Base-by-base conservation (phyloP, 2,888 invertebrate genomes). In the Venusia cambrica region DNA sequence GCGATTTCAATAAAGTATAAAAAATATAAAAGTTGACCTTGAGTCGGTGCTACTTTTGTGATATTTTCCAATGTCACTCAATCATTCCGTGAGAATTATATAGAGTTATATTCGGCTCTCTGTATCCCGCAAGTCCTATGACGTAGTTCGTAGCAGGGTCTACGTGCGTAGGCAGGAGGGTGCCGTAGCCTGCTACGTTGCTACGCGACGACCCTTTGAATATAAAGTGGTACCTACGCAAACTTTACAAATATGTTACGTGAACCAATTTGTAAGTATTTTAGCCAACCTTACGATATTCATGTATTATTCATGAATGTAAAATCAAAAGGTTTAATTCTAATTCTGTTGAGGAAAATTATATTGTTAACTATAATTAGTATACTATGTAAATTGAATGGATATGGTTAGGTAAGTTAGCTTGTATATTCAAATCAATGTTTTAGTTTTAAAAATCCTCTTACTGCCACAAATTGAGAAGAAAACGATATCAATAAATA, bases 91-190 rank as follows among this genome's bases (percentile, higher is more conserved):
- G 5, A 14, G n/a, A 6, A 8, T 16, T 4, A 5, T 1, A 9
- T 16, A 15, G 3, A 9, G 11, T 37, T 20, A 6, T 17, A 3
- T 27, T 16, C 1, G 12, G 22, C 45, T 44, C 47, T 51, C 27
- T 26, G 21, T 45, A 59, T 54, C 51, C 54, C 48, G 14, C n/a
- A n/a, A n/a, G n/a, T n/a, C n/a, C n/a, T n/a, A 38, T 45, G 31
- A 47, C 55, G 63, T 58, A 51, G 48, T 24, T 37, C 38, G 53
- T 51, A 38, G 39, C 33, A 35, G 44, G 57, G 56, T 14, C 58
- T 60, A 55, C 59, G 60, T 28, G 45, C 59, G 62, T 63, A 62
- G 62, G 48, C 34, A 5, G 28, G 15, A 30, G 29, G 18, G 28
- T n/a, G n/a, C n/a, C 50, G 57, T 56, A 51, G 57, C n/a, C 37